These are phyloP conservation scores for Ooceraea biroi DNA, from an alignment of 1,140 invertebrate species.

Conservation along the genomic window DNA sequence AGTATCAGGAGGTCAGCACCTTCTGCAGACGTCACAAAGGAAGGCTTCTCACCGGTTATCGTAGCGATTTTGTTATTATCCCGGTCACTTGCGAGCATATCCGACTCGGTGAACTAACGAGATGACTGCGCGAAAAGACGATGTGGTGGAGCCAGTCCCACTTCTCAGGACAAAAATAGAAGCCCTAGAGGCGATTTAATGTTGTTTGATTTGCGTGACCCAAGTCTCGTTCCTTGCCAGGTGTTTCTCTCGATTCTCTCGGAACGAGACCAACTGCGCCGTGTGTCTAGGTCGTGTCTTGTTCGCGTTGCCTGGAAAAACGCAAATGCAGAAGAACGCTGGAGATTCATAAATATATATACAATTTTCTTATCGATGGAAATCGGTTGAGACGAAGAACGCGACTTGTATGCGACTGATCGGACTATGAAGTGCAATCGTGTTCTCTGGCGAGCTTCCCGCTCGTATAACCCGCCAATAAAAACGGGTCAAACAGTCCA, in stretches of 20 bases:
- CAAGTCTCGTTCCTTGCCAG: constrained; percentile 8
- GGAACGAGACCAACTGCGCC: constrained; percentile 10
- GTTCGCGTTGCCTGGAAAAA: constrained; percentile 13
- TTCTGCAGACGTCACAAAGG: constrained; percentile 11
- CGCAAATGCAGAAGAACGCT: too few relatives aligned
- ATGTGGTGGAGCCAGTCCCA: constrained; percentile 14
- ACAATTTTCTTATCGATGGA: background rate
- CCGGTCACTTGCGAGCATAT: constrained; percentile 71
- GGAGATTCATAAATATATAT: constrained; percentile 1
- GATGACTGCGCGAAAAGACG: constrained; percentile 18
- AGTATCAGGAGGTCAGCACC: background rate
- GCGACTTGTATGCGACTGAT: background rate
- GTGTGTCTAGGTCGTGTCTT: background rate
- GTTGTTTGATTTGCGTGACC: background rate
- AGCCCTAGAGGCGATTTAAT: background rate
- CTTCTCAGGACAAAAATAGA: constrained; percentile 55
- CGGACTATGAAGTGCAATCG: constrained; percentile 31
- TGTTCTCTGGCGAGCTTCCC: constrained; percentile 65
- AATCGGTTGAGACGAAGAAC: background rate
- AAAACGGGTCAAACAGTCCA: constrained; percentile 80
- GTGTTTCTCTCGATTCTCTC: background rate
- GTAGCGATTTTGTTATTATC: constrained; percentile 66
- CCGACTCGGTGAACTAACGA: constrained; percentile 17
- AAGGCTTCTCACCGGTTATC: constrained; percentile 72
- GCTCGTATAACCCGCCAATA: constrained; percentile 72